Conservation (phyloP, 2,888 invertebrate species). For the Nymphalis polychloros region DNA sequence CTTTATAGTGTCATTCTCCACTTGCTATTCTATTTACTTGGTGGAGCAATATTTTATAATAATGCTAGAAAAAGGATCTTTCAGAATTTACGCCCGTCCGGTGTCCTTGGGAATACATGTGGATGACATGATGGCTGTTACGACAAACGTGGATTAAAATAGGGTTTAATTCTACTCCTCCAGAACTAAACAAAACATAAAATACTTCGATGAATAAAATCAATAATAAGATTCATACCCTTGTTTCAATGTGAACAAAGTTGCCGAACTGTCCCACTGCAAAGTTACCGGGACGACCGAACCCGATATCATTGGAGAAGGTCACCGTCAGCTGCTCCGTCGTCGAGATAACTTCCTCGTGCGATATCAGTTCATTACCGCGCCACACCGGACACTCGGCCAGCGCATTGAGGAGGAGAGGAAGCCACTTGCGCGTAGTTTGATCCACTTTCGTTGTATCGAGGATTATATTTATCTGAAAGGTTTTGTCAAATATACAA, state of each 20-base stretch:
- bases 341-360: constrained; percentile 89
- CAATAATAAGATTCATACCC: constrained; percentile 68
- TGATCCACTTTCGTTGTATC: constrained; percentile 84
- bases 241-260: constrained; percentile 84
- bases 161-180: too few relatives aligned
- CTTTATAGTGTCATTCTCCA: too few relatives aligned
- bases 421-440: constrained; percentile 86
- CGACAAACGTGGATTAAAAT: too few relatives aligned
- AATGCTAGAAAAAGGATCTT: too few relatives aligned
- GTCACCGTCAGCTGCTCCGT: constrained; percentile 88
- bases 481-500: not conserved
- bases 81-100: too few relatives aligned
- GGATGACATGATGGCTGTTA: too few relatives aligned
- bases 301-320: constrained; percentile 83
- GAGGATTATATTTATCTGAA: constrained; percentile 86
- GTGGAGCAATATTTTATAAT: too few relatives aligned
- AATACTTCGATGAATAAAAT: not conserved
- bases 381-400: constrained; percentile 88
- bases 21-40: too few relatives aligned
- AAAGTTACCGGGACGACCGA: constrained; percentile 83
- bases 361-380: constrained; percentile 79
- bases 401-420: constrained; percentile 87
- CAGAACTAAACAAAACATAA: too few relatives aligned
- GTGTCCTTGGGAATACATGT: too few relatives aligned
- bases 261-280: constrained; percentile 88